Evolutionary conservation across 2,113 vertebrate species (phyloP).

Genomic region (Leiothrix lutea): DNA sequence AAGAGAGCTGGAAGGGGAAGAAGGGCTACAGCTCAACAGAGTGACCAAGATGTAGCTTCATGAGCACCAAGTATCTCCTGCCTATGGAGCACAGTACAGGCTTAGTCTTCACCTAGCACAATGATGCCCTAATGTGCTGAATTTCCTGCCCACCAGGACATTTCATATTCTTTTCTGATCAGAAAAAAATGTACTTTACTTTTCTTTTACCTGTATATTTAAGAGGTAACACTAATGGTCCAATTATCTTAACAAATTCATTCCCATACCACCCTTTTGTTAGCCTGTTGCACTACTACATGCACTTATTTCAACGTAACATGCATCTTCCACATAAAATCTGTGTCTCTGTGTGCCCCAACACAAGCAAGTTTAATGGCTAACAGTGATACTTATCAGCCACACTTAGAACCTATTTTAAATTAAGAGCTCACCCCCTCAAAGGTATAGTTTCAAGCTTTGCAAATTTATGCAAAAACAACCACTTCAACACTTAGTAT

Average conservation of each 20-base stretch:
- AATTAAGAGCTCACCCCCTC: background rate
- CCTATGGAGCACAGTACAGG: background rate
- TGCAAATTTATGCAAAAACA: background rate
- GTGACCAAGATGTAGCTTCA: background rate
- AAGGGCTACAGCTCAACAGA: background rate
- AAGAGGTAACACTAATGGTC: background rate
- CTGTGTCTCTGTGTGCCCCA: background rate
- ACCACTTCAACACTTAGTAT: background rate
- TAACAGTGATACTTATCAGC: background rate
- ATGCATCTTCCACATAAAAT: background rate
- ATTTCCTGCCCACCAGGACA: background rate
- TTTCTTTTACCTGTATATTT: background rate
- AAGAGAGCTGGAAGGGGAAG: background rate
- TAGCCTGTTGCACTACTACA: background rate
- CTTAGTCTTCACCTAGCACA: background rate
- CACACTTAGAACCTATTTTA: background rate
- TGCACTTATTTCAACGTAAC: background rate
- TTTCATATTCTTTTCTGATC: background rate
- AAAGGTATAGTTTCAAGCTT: slow-evolving; percentile 6
- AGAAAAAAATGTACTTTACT: background rate
- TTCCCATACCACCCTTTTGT: background rate
- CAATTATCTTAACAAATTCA: background rate
- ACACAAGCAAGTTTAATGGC: background rate
- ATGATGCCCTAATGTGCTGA: background rate
- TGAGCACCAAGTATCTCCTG: background rate